These are phyloP conservation scores for Saccopteryx leptura DNA, from an alignment of 2,113 vertebrate species.

Conservation along the genomic window DNA sequence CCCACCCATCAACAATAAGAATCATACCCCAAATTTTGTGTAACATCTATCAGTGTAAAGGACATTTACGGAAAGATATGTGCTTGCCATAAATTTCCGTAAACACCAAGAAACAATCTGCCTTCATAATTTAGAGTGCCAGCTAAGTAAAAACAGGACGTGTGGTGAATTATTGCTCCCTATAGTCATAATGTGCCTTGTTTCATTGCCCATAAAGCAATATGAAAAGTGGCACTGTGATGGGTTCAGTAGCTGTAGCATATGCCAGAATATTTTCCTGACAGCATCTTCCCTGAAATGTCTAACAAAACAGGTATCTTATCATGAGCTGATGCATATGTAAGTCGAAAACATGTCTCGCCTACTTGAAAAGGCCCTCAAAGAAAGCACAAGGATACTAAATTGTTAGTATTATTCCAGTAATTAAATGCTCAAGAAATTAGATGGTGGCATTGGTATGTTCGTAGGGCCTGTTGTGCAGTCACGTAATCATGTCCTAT, in stretches of 20 bases:
- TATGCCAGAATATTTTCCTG: slow-evolving; percentile 72
- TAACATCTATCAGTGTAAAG: slow-evolving; percentile 73
- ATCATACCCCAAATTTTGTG: background rate
- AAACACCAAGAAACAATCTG: slow-evolving; percentile 77
- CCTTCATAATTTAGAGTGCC: slow-evolving; percentile 79
- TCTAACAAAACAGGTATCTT: slow-evolving; percentile 58
- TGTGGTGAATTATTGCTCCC: slow-evolving; percentile 75
- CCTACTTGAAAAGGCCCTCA: slow-evolving; percentile 14
- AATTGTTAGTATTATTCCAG: slow-evolving; percentile 42
- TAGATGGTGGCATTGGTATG: background rate
- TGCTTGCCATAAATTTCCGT: slow-evolving; percentile 72
- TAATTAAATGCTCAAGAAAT: slow-evolving; percentile 52
- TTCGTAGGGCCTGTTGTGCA: background rate
- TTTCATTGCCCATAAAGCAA: slow-evolving; percentile 81
- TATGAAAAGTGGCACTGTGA: slow-evolving; percentile 74
- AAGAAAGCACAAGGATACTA: slow-evolving; percentile 10
- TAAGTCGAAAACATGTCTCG: slow-evolving; percentile 12
- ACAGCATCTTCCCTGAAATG: slow-evolving; percentile 69
- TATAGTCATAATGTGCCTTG: slow-evolving; percentile 66
- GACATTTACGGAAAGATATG: slow-evolving; percentile 76
- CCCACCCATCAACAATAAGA: background rate
- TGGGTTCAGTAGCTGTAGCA: slow-evolving; percentile 74
- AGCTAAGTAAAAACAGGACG: slow-evolving; percentile 64
- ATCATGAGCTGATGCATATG: background rate
- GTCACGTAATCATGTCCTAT: background rate